These are phyloP conservation scores for Typhlichthys eigenmanni DNA, from an alignment of 2,797 vertebrate species.

Conservation along the genomic window DNA sequence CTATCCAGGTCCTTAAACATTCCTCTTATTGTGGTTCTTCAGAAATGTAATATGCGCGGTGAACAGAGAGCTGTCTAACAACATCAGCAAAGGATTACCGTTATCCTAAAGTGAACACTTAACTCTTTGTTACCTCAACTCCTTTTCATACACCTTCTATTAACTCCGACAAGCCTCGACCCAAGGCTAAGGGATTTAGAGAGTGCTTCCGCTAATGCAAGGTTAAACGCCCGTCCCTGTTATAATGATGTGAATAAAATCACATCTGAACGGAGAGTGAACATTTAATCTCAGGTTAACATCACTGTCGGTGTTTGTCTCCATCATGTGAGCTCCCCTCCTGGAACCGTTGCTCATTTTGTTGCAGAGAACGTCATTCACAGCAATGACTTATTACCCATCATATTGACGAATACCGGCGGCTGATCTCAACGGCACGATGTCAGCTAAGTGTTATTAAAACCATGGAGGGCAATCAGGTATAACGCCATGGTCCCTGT, in stretches of 20 bases:
- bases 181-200: neutral
- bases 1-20: conserved; percentile 17
- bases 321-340: neutral
- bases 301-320: neutral
- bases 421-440: too few species aligned
- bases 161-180: neutral
- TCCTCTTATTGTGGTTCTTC: too few species aligned
- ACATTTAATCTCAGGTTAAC: neutral
- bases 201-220: neutral
- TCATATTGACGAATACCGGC: too few species aligned
- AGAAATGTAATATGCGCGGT: neutral
- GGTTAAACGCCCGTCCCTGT: conserved; percentile 2
- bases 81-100: neutral
- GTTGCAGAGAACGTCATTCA: too few species aligned
- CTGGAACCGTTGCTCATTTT: neutral
- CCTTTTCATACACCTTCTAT: neutral
- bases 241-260: conserved; percentile 1
- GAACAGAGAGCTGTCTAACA: neutral
- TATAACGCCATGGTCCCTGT: too few species aligned
- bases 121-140: neutral
- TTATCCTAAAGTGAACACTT: conserved; percentile 1
- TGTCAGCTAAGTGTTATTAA: too few species aligned
- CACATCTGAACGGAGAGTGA: neutral
- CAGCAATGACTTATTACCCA: too few species aligned
- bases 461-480: too few species aligned